Evolutionary conservation across 1,140 invertebrate species (phyloP), one percentile per base, ranked within the genome.

Genomic region (Lepidostoma basale): DNA sequence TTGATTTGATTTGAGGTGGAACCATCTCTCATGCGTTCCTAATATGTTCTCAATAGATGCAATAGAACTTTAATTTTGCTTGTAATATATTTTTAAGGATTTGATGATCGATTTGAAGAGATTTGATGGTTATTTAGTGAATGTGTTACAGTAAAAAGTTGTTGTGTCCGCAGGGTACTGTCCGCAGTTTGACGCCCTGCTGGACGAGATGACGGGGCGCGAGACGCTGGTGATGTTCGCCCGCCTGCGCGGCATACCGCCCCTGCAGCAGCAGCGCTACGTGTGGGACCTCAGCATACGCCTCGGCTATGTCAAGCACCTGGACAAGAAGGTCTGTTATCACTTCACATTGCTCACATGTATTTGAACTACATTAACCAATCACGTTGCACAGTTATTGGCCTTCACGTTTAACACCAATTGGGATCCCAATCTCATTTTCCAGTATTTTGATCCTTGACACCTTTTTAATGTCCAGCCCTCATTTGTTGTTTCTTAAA

Each of bases 111-210:
- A 36, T 36, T 36, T n/a, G n/a, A n/a, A n/a, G n/a, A n/a, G n/a
- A n/a, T n/a, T n/a, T n/a, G n/a, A n/a, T n/a, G n/a, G n/a, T n/a
- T n/a, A n/a, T n/a, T n/a, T n/a, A n/a, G n/a, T n/a, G n/a, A 36
- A 5, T 36, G 33, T 2, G 33, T 12, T 36, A 36, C 14, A n/a
- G 14, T n/a, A 36, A 2, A 36, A 36, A 2, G 14, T 36, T 47
- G 20, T 3, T 47, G 18, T 8, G 22, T 9, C 70, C 66, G 14
- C 86, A 78, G 89, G 89, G 4, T 91, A 92, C 74, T 91, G 89
- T 76, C 89, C 90, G 18, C 89, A 91, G 79, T 89, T 87, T 79
- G 90, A 93, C 77, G 91, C 91, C 1, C 78, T 94, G 40, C 87
- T 91, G 72, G 85, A 86, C 56, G 85, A 90, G 63, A 79, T 95